Evolutionary conservation across 1,140 invertebrate genomes (phyloP), one percentile per base, ranked within the genome.

Genomic region (Pseudobourletiella spinata): DNA sequence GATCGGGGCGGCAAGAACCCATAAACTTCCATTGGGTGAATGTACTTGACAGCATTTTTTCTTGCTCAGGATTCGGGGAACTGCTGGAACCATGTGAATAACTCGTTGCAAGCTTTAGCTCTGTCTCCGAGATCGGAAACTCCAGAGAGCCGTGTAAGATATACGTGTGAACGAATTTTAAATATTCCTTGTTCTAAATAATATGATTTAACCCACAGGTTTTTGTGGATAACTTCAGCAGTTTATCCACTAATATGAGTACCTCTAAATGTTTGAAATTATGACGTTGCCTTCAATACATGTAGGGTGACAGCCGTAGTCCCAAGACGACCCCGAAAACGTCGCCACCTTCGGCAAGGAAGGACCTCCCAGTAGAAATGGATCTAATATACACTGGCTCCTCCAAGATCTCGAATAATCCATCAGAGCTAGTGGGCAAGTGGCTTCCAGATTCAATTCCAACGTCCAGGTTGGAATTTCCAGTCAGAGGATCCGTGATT

Each of bases 71-170:
- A 74, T 69, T 68, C 61, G 24, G 70, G 68, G 50, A 71, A 65
- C 50, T 80, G 59, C 14, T 58, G 78, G 78, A 79, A 74, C 67
- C 77, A 74, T 67, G 72, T 73, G 48, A 78, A 72, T 52, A 79
- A 75, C 63, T 79, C 78, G 68, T 73, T 82, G 42, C 80, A 80
- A 71, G 78, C 79, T 14, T 70, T 82, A 3, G 78, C 80, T 26
- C 70, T 81, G 30, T 79, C 80, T 20, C 78, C 80, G 24, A 67
- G 79, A 60, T 74, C 74, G 18, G 79, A 80, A 69, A 73, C 76
- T 52, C 75, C 71, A 26, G 75, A 76, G 42, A 63, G 61, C n/a
- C 57, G 76, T 51, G 78, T 80, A 74, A 78, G 75, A 74, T 20
- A 26, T 16, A 8, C 22, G 6, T 3, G 22, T n/a, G n/a, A n/a